phyloP scores from a whole-genome alignment of 2,888 invertebrate genomes.

The Iselma pallidipennis region DNA sequence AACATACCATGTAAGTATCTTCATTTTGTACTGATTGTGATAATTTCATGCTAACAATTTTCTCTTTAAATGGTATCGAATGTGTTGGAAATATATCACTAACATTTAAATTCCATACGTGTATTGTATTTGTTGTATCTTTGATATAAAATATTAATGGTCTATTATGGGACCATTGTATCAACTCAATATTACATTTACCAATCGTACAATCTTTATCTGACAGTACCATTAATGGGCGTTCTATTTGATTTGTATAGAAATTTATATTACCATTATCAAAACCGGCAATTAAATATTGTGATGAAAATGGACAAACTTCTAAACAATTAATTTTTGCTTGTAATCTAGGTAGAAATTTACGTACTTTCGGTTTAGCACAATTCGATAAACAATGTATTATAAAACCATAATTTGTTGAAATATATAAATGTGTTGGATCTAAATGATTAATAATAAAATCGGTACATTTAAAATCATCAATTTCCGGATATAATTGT shows the following conservation, averaged over 20 bases:
- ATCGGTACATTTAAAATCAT: slow-evolving; percentile 51
- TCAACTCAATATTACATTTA: slow-evolving; percentile 48
- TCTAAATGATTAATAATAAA: slow-evolving; percentile 54
- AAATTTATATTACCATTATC: slow-evolving; percentile 59
- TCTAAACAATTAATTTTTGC: slow-evolving; percentile 56
- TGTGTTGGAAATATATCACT: slow-evolving; percentile 59
- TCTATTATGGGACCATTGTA: slow-evolving; percentile 61
- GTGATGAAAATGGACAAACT: slow-evolving; percentile 56
- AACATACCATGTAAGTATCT: slow-evolving; percentile 57
- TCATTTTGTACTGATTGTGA: slow-evolving; percentile 46
- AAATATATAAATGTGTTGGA: slow-evolving; percentile 56
- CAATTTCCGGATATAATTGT: slow-evolving; percentile 41
- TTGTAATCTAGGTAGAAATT: slow-evolving; percentile 35
- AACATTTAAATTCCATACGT: slow-evolving; percentile 60
- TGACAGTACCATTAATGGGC: slow-evolving; percentile 53
- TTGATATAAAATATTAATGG: slow-evolving; percentile 59
- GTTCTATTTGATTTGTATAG: slow-evolving; percentile 52
- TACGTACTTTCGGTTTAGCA: slow-evolving; percentile 44
- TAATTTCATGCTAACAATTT: slow-evolving; percentile 55
- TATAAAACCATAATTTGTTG: slow-evolving; percentile 57
- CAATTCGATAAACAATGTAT: slow-evolving; percentile 52
- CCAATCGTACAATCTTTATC: slow-evolving; percentile 45
- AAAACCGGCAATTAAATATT: slow-evolving; percentile 59
- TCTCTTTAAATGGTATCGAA: slow-evolving; percentile 54
- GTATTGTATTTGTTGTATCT: slow-evolving; percentile 55